A percentile compares a stretch with the other conserved stretches of the same genome.
Evolutionary conservation across 2,113 vertebrate species (phyloP).

Genomic region (Austrofundulus limnaeus): DNA sequence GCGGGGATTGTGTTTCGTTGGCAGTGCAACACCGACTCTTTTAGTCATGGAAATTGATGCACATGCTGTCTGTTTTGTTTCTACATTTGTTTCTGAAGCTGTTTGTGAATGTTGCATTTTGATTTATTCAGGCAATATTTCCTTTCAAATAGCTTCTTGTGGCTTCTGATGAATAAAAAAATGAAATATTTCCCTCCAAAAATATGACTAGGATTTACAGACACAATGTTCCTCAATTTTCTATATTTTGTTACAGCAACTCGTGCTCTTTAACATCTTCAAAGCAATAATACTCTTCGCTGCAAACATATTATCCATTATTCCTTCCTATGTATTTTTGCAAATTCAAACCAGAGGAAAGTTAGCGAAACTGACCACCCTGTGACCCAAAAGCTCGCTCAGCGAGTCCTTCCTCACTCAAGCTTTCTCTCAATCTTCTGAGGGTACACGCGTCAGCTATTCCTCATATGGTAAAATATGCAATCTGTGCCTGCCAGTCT

Average conservation of each 20-base stretch:
- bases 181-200: slow-evolving; percentile 13
- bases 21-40: slow-evolving; percentile 11
- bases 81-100: slow-evolving; percentile 26
- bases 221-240: slow-evolving; percentile 27
- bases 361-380: slow-evolving; percentile 71
- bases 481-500: slow-evolving; percentile 81
- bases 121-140: slow-evolving; percentile 44
- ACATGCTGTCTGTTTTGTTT: slow-evolving; percentile 44
- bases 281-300: slow-evolving; percentile 14
- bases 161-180: slow-evolving; percentile 10
- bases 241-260: slow-evolving; percentile 12
- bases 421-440: slow-evolving; percentile 69
- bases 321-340: slow-evolving; percentile 57
- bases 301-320: slow-evolving; percentile 46
- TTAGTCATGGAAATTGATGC: slow-evolving; percentile 20
- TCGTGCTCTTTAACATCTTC: slow-evolving; percentile 30
- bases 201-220: slow-evolving; percentile 22
- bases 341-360: slow-evolving; percentile 64
- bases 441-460: slow-evolving; percentile 76
- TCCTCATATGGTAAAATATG: slow-evolving; percentile 80
- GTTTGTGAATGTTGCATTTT: slow-evolving; percentile 18
- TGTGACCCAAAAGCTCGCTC: slow-evolving; percentile 71
- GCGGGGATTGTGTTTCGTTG: slow-evolving; percentile 47
- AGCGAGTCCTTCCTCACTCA: slow-evolving; percentile 46
- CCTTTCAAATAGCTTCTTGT: slow-evolving; percentile 21